Base-by-base conservation (phyloP, 92 coral and sea anemone genomes). In the Porites evermanni region DNA sequence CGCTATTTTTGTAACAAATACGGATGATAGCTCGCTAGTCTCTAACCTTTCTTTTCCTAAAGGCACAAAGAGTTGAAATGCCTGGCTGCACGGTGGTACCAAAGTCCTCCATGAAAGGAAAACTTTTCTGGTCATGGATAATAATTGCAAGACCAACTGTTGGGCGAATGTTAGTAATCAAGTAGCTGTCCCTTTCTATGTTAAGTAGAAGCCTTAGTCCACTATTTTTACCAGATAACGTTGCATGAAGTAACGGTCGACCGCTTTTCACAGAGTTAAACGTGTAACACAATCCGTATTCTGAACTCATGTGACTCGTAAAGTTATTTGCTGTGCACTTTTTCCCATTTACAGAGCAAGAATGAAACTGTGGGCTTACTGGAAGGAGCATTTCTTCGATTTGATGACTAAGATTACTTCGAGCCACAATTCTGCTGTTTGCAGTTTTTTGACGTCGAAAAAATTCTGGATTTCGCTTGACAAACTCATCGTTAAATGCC, bases 51-150 rank as follows among this genome's bases (percentile, higher is more conserved):
- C 67, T 75, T 67, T 67, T 67, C 19, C 89, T 84, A 16, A 93
- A 12, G n/a, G 96, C 91, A 51, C 90, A 86, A 67, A 79, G 75
- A 0, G 92, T 88, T 26, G 89, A 93, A 47, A 84, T 77, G 18
- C 96, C 96, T 44, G 96, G 92, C 56, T 88, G 96, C n/a, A 93
- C 52, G 47, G 72, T 79, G 32, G 88, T 84, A 10, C 96, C 95
- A 72, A 87, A 78, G 54, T 91, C 88, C 51, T 88, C 96, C 20
- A 91, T 84, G 14, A 76, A 61, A 4, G 92, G 94, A 47, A 74
- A 91, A 53, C 89, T 87, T 17, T 84, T 80, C 64, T 85, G 96
- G 20, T 91, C 90, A n/a, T 93, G 92, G 4, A 93, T 80, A 5
- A 91, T 77, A 14, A 93, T 86, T 20, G 83, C 83, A 47, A 93